Base-by-base conservation (phyloP, 2,888 invertebrate species). In the Endomychus coccineus region DNA sequence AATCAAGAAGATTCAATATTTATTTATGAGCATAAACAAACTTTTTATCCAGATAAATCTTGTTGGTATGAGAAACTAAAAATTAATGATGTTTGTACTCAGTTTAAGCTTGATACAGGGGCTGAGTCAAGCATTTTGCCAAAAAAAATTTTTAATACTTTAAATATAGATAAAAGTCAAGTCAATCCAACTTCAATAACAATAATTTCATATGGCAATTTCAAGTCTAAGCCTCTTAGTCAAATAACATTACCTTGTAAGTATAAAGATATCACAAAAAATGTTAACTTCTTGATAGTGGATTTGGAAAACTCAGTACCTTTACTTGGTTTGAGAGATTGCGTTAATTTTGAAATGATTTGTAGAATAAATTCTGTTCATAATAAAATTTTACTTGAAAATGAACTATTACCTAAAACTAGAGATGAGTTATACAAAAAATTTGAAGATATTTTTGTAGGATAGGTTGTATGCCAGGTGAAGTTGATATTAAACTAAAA, bases 161-260 rank as follows among this genome's bases (percentile, higher is more conserved):
- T 38, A 14, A 15, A 16, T 23, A 22, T 23, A 16, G 15, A 27
- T 27, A 6, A 15, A 14, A 10, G n/a, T 10, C 15, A 27, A 27
- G n/a, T 27, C 16, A 16, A 10, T 5, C 28, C 16, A 19, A 23
- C 29, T 16, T 16, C 23, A 21, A 16, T 34, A 7, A 28, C 29
- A 3, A 23, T 39, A n/a, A 16, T 34, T 22, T 39, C 39, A 16
- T 39, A 34, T 34, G 34, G 39, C 2, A 39, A 39, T 28, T 39
- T 34, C 23, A 27, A 23, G 13, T 39, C 24, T 3, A 39, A 39
- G 15, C 39, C 39, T 9, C 5, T 27, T n/a, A 16, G 27, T 4
- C 10, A 10, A 4, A 27, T 27, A 27, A 27, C 15, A 2, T 15
- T 27, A 9, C 9, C n/a, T 7, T 27, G 27, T n/a, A 27, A 2